phyloP scores from a whole-genome alignment of 2,797 vertebrate genomes.

The Apodemus agrarius region DNA sequence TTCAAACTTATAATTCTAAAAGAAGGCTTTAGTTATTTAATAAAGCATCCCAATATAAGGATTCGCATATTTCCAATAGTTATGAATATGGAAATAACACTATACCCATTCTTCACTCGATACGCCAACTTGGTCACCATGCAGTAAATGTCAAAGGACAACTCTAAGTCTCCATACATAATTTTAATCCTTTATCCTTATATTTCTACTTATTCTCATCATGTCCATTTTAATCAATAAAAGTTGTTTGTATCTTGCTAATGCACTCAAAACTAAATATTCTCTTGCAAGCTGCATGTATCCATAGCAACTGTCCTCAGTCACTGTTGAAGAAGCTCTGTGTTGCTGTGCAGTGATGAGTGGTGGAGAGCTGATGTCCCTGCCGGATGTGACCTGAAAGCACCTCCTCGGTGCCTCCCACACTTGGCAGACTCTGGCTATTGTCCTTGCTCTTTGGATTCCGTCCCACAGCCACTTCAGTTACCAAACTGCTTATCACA shows the following conservation, averaged over 20 bases:
- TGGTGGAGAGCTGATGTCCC: neutral
- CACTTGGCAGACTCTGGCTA: neutral
- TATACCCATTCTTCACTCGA: neutral
- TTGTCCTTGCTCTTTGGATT: neutral
- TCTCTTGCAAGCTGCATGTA: neutral
- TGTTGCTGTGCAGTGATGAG: neutral
- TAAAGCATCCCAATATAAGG: neutral
- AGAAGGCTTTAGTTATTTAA: neutral
- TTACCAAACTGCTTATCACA: neutral
- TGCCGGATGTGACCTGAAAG: neutral
- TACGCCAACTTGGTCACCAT: neutral
- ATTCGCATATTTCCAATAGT: neutral
- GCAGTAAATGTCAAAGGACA: neutral
- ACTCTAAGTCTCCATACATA: neutral
- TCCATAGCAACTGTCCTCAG: neutral
- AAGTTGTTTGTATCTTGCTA: neutral
- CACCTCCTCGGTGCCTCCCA: neutral
- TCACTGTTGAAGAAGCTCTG: neutral
- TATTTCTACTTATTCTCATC: neutral
- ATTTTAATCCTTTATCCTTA: neutral
- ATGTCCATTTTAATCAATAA: neutral
- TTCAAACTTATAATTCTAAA: slow-evolving; percentile 26
- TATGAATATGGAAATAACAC: neutral
- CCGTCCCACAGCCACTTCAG: neutral
- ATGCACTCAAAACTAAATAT: neutral